These are phyloP conservation scores for Hedya salicella DNA, from an alignment of 2,888 invertebrate genomes.

Conservation along the genomic window DNA sequence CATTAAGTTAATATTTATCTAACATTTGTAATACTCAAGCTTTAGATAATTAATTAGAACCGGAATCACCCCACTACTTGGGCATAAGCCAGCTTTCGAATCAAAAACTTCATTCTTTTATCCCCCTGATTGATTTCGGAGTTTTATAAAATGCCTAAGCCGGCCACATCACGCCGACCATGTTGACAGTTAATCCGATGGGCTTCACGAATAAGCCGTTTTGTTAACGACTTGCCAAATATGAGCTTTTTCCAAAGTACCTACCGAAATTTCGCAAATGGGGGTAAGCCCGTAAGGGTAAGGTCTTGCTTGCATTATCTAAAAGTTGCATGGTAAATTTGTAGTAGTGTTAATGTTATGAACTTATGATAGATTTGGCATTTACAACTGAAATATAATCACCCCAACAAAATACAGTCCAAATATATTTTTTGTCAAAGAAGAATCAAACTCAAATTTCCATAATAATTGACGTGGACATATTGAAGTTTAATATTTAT, in stretches of 20 bases:
- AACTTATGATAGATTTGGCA: too few species aligned
- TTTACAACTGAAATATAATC: too few species aligned
- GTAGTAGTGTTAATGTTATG: too few species aligned
- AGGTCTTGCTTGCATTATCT: too few species aligned
- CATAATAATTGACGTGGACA: too few species aligned
- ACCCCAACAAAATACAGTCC: too few species aligned
- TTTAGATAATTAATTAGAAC: slow-evolving; percentile 19
- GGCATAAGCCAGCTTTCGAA: slow-evolving; percentile 12
- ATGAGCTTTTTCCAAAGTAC: slow-evolving; percentile 26
- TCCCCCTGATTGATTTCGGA: slow-evolving; percentile 40
- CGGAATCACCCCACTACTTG: slow-evolving; percentile 12
- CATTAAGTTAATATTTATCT: too few species aligned
- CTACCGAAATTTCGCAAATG: slow-evolving; percentile 23
- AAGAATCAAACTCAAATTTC: too few species aligned
- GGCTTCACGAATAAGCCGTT: slow-evolving; percentile 36
- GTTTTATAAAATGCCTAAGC: slow-evolving; percentile 42
- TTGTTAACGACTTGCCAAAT: slow-evolving; percentile 43
- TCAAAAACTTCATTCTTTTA: slow-evolving; percentile 36
- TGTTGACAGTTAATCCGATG: slow-evolving; percentile 40
- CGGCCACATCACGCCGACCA: slow-evolving; percentile 29
- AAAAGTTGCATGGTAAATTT: background rate
- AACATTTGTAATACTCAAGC: background rate
- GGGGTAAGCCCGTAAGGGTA: background rate
- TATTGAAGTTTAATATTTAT: too few species aligned
- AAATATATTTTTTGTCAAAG: too few species aligned